A percentile compares a stretch with the other conserved stretches of the same genome.
These are phyloP conservation scores for Pipistrellus pygmaeus DNA, from an alignment of 2,797 vertebrate genomes.

Conservation along the genomic window DNA sequence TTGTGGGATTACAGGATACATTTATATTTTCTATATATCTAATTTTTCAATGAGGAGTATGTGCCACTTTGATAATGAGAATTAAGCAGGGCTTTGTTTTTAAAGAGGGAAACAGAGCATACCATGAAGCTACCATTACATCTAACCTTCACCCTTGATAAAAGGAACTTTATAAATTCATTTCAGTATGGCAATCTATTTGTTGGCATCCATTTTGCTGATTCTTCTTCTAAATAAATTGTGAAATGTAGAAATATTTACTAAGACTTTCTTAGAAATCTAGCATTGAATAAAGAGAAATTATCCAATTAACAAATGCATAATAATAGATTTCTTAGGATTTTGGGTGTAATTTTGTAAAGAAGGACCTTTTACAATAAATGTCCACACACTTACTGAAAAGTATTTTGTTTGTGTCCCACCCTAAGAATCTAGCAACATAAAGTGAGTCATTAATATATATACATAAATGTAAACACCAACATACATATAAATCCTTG, in stretches of 20 bases:
- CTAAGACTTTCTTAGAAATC: conserved; percentile 13
- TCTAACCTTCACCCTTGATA: not conserved
- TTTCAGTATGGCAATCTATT: not conserved
- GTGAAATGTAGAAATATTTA: conserved; percentile 51
- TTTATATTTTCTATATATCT: not conserved
- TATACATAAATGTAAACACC: not conserved
- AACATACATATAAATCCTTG: not conserved
- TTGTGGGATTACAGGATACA: not conserved
- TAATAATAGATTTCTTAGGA: not conserved
- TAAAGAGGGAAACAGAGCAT: not conserved
- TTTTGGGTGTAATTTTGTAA: not conserved
- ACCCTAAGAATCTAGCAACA: not conserved
- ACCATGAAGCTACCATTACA: not conserved
- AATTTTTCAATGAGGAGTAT: not conserved
- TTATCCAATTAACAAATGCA: not conserved
- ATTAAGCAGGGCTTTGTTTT: conserved; percentile 19
- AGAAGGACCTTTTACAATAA: not conserved
- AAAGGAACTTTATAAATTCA: conserved; percentile 8
- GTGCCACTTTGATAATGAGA: not conserved
- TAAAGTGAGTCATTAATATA: conserved; percentile 7
- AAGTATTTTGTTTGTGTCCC: not conserved
- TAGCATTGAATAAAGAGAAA: not conserved
- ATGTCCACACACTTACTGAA: not conserved
- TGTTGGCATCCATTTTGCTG: not conserved
- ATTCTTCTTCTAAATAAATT: conserved; percentile 25